phyloP scores from a whole-genome alignment of 2,888 invertebrate genomes.

The Gibbula magus region DNA sequence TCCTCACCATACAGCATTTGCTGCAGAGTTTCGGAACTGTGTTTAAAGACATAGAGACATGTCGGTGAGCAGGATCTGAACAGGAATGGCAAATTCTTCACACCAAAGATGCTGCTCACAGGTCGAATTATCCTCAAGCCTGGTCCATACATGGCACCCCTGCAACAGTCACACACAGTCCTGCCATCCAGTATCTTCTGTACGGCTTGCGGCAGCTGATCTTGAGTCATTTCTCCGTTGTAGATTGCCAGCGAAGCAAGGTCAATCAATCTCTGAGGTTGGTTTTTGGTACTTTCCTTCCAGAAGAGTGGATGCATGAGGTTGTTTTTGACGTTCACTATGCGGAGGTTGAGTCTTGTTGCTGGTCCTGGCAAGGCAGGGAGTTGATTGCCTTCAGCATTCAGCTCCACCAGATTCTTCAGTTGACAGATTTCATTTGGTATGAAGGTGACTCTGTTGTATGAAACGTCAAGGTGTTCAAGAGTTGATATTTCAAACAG shows the following conservation, averaged over 20 bases:
- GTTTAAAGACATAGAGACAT: slow-evolving; percentile 64
- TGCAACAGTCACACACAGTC: slow-evolving; percentile 69
- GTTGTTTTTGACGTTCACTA: slow-evolving; percentile 70
- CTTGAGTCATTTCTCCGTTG: slow-evolving; percentile 43
- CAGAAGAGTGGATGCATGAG: slow-evolving; percentile 75
- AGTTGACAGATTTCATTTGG: slow-evolving; percentile 66
- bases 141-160: slow-evolving; percentile 66
- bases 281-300: slow-evolving; percentile 67
- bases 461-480: slow-evolving; percentile 69
- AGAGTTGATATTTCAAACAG: slow-evolving; percentile 65
- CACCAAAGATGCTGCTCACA: slow-evolving; percentile 68
- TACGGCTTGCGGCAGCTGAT: slow-evolving; percentile 46
- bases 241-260: slow-evolving; percentile 53
- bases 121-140: slow-evolving; percentile 72
- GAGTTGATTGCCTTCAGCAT: slow-evolving; percentile 73
- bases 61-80: slow-evolving; percentile 70
- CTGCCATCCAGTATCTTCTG: slow-evolving; percentile 45
- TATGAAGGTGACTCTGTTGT: slow-evolving; percentile 69
- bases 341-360: slow-evolving; percentile 57
- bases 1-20: slow-evolving; percentile 55
- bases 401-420: slow-evolving; percentile 64
- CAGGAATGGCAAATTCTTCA: slow-evolving; percentile 71
- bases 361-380: slow-evolving; percentile 67
- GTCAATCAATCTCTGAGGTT: slow-evolving; percentile 67
- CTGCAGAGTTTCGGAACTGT: slow-evolving; percentile 54